These are phyloP conservation scores for Marmota monax DNA, from an alignment of 2,113 vertebrate species.

Conservation along the genomic window DNA sequence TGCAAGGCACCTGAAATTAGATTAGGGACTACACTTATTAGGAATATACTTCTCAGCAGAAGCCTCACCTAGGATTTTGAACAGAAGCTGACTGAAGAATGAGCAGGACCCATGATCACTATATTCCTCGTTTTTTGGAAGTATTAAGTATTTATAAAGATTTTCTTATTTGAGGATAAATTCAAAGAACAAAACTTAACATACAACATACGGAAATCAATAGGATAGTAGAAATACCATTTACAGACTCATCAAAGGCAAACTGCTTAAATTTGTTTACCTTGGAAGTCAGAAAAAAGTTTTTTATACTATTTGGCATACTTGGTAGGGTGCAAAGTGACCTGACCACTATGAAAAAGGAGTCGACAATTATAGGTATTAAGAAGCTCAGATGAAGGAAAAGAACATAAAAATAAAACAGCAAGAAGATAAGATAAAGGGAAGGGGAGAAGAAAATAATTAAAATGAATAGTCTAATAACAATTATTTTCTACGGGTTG, in stretches of 20 bases:
- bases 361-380: slow-evolving; percentile 22
- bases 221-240: background rate
- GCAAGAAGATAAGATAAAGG: background rate
- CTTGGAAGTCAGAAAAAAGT: slow-evolving; percentile 28
- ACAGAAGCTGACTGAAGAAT: background rate
- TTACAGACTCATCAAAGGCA: background rate
- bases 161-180: background rate
- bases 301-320: background rate
- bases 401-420: background rate
- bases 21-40: background rate
- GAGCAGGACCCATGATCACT: background rate
- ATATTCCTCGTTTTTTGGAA: background rate
- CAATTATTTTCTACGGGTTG: background rate
- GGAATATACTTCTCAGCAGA: background rate
- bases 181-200: background rate
- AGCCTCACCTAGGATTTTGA: background rate
- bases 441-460: background rate
- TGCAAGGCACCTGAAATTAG: background rate
- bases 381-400: background rate
- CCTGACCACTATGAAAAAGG: slow-evolving; percentile 12
- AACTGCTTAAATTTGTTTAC: background rate
- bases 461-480: slow-evolving; percentile 36
- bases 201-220: slow-evolving; percentile 22
- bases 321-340: background rate
- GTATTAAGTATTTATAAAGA: background rate